Evolutionary conservation across 2,888 invertebrate species (phyloP), one percentile per base, ranked within the genome.

Genomic region (Elegia similella): DNA sequence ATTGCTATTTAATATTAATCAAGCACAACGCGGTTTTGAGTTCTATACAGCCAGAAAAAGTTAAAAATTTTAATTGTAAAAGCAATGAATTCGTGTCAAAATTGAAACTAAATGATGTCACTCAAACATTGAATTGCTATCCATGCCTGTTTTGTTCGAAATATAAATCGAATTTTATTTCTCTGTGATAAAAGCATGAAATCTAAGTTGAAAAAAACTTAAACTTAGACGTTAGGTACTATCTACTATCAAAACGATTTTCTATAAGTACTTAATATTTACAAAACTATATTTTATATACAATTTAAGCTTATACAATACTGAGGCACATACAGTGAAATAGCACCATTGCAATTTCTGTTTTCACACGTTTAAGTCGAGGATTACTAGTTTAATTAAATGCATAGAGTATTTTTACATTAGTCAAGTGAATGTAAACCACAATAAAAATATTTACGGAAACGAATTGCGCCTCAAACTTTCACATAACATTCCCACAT

Each of bases 261-360:
- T 23, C 23, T 38, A 38, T 38, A 10, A 38, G n/a, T 12, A 38
- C n/a, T 17, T 59, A 53, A 29, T 55, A 58, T 61, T 52, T 43
- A 59, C 52, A 60, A 52, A 55, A 1, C 58, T 55, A 48, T 61
- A 60, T 60, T 60, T 59, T 73, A 73, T 67, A 74, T 59, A 65
- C 59, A 64, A 65, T 68, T 61, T 75, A 65, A 70, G 65, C 70
- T 70, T 73, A 75, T 66, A 59, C 67, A 65, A 65, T 77, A 83
- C 56, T 73, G 86, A 89, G 89, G 89, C 89, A 89, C 89, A 73
- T 84, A 88, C 89, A 89, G 83, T 88, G 74, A 73, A 75, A 80
- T 88, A 89, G 89, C 89, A 89, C 89, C 56, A 56, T 15, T 16
- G 42, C 89, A 78, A 70, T 69, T 71, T 64, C 61, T 72, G 71